phyloP scores from a whole-genome alignment of 2,888 invertebrate genomes.

The Aspidiotus rigidus region DNA sequence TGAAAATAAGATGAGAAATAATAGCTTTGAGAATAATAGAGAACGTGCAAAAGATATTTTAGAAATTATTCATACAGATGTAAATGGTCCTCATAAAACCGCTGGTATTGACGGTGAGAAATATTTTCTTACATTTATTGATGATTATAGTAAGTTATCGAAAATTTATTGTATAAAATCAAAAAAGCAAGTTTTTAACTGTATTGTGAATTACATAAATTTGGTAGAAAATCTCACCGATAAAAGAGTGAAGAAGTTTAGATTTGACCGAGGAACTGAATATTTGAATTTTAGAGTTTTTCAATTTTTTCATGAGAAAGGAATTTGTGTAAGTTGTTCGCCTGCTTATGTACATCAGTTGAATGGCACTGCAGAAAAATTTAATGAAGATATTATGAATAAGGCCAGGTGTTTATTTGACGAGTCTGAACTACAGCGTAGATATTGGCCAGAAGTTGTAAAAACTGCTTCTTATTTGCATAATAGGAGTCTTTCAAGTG shows the following conservation, averaged over 20 bases:
- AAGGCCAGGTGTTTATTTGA: conserved; percentile 6
- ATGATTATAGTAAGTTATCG: too few relatives aligned
- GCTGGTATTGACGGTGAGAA: conserved; percentile 35
- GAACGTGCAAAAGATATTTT: background rate
- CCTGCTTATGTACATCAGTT: conserved; percentile 30
- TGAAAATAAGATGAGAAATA: conserved; percentile 5
- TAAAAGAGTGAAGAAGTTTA: conserved; percentile 30
- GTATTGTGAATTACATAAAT: too few relatives aligned
- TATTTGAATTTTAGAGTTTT: conserved; percentile 35
- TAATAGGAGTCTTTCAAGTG: conserved; percentile 32
- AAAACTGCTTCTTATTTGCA: conserved; percentile 22
- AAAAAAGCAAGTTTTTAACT: too few relatives aligned
- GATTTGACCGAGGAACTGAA: conserved; percentile 35
- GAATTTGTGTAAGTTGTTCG: conserved; percentile 33
- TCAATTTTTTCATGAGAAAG: conserved; percentile 25
- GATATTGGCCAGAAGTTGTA: conserved; percentile 31
- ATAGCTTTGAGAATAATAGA: too few relatives aligned
- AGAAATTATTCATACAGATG: conserved; percentile 26
- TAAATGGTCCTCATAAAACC: conserved; percentile 7
- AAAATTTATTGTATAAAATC: too few relatives aligned
- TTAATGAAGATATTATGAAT: conserved; percentile 23
- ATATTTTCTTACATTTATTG: conserved; percentile 37
- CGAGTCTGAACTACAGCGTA: conserved; percentile 11
- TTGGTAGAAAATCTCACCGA: too few relatives aligned
- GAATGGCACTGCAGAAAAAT: conserved; percentile 34